Base-by-base conservation (phyloP, 2,797 vertebrate genomes). In the Artibeus jamaicensis region DNA sequence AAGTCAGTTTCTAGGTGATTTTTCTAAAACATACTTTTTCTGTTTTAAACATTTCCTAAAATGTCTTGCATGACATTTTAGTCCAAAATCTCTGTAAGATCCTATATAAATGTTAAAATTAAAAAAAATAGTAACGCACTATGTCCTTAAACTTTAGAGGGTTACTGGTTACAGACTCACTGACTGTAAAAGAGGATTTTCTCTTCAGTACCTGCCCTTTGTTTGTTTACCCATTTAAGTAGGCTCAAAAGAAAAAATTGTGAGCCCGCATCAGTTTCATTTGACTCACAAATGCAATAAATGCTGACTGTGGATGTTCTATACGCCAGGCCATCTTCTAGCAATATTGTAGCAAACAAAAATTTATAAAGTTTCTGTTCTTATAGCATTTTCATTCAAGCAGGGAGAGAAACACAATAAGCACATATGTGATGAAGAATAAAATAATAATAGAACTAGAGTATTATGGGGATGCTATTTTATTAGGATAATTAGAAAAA, bases 71-170 rank as follows among this genome's bases (percentile, higher is more conserved):
- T 93, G 91, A 95, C 24, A 7, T 91, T 94, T 89, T 71, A 86
- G 37, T 81, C 21, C 42, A 39, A 81, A 95, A 89, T 94, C 76
- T 95, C 57, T 74, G 57, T 94, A 86, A 95, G 95, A 93, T 86
- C 50, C 71, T 55, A n/a, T 39, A 62, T 91, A 93, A 95, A 96
- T 93, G 62, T 91, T 92, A 96, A 92, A 93, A 88, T 78, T 62
- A 76, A 89, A 93, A 37, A 81, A 95, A 71, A 67, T 67, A 68
- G 46, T 62, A 94, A 93, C 34, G 74, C 12, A 46, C 57, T 7
- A 5, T 9, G 18, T 76, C 22, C n/a, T 93, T 79, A 96, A 96
- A 79, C 50, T 6, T 94, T 86, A 91, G 32, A 77, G 22, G 18
- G 59, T 91, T 91, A 37, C 1, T 26, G 14, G 26, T 55, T 92